phyloP scores from a whole-genome alignment of 2,113 vertebrate species.

The Theristicus caerulescens region DNA sequence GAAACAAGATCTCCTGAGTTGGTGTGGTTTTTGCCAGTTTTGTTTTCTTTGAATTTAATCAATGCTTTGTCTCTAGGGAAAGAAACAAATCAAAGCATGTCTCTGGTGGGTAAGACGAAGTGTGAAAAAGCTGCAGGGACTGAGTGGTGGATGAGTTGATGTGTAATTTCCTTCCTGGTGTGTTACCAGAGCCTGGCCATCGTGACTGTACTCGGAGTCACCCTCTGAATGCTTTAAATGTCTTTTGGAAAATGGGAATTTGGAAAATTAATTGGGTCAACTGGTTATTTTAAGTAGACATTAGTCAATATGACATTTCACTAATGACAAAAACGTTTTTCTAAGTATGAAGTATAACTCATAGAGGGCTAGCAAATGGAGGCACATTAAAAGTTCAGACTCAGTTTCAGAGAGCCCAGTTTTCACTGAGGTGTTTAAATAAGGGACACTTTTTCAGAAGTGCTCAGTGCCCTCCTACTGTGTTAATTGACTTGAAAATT shows the following conservation, averaged over 20 bases:
- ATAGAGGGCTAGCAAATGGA: not conserved
- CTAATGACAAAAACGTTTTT: not conserved
- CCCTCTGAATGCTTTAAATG: not conserved
- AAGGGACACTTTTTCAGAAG: not conserved
- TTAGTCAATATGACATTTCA: not conserved
- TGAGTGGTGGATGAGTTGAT: not conserved
- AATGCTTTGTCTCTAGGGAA: not conserved
- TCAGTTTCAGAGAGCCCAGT: not conserved
- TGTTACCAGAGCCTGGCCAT: not conserved
- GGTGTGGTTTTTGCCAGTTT: not conserved
- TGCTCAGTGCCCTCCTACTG: not conserved
- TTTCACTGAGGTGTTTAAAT: not conserved
- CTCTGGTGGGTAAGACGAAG: not conserved
- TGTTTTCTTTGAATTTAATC: not conserved
- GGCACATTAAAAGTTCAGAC: not conserved
- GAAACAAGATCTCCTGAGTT: not conserved
- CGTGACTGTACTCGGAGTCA: not conserved
- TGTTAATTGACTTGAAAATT: constrained; percentile 33
- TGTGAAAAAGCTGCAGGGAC: not conserved
- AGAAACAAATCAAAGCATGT: not conserved
- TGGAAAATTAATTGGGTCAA: not conserved
- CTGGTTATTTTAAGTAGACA: not conserved
- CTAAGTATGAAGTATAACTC: not conserved
- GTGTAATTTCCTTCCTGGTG: not conserved
- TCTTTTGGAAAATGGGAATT: not conserved